phyloP scores from a whole-genome alignment of 2,888 invertebrate genomes.

The Leucoma salicis region DNA sequence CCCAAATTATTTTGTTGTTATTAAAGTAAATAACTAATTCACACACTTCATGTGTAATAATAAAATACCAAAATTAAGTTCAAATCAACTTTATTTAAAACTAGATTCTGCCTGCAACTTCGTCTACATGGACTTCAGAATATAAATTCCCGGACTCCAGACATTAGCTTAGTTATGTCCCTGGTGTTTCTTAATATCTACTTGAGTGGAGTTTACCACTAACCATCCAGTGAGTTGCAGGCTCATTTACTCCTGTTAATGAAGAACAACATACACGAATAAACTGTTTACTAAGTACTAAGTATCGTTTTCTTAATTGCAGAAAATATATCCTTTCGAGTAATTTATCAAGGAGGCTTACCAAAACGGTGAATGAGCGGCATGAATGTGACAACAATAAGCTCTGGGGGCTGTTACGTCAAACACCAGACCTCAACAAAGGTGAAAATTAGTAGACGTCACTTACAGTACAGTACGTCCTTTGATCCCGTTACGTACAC shows the following conservation, averaged over 20 bases:
- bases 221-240: no score
- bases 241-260: not conserved
- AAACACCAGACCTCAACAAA: not conserved
- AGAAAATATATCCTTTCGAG: not conserved
- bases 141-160: no score
- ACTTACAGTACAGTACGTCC: slow-evolving; percentile 1
- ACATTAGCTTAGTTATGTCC: no score
- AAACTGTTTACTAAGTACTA: not conserved
- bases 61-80: no score
- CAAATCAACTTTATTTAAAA: no score
- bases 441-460: not conserved
- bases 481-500: not conserved
- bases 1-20: no score
- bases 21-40: no score
- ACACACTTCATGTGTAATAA: no score
- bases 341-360: not conserved
- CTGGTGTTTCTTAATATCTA: no score
- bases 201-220: no score
- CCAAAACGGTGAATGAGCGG: not conserved
- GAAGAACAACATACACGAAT: not conserved
- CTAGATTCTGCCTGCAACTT: no score
- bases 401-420: not conserved
- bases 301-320: not conserved
- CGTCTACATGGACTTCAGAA: no score
- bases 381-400: not conserved